A percentile compares a stretch with the other conserved stretches of the same genome.
Evolutionary conservation across 2,113 vertebrate species (phyloP).

Genomic region (Antechinus stuartii): DNA sequence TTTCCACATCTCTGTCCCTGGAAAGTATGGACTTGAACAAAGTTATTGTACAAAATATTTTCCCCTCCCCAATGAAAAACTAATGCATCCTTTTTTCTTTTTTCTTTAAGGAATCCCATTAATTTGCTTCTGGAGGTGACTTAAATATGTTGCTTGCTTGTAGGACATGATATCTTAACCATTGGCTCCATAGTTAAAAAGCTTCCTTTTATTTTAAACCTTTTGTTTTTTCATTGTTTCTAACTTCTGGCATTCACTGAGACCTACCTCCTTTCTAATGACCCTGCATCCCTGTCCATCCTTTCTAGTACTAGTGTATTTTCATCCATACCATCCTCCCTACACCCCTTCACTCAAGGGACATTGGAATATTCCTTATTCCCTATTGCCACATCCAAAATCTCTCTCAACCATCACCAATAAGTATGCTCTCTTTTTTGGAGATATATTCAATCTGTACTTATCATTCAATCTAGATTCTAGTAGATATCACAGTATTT

Average conservation of each 20-base stretch:
- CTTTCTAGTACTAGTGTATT: background rate
- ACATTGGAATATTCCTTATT: background rate
- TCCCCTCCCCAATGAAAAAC: background rate
- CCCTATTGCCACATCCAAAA: background rate
- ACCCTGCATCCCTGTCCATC: background rate
- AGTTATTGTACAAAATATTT: background rate
- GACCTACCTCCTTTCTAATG: background rate
- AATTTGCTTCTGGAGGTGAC: background rate
- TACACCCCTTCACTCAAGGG: background rate
- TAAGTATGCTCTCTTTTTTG: background rate
- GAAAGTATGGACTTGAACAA: background rate
- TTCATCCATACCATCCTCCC: background rate
- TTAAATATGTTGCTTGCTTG: background rate
- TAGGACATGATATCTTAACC: background rate
- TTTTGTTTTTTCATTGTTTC: too few relatives aligned
- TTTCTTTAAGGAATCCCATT: background rate
- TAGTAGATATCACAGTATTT: background rate
- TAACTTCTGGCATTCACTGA: background rate
- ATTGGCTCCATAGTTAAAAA: too few relatives aligned
- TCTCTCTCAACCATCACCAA: background rate
- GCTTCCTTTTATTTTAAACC: too few relatives aligned
- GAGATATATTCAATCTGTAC: background rate
- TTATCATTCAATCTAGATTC: background rate
- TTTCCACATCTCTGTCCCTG: background rate
- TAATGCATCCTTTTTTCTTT: background rate